These are phyloP conservation scores for Acrobasis repandana DNA, from an alignment of 2,888 invertebrate species.

Conservation along the genomic window DNA sequence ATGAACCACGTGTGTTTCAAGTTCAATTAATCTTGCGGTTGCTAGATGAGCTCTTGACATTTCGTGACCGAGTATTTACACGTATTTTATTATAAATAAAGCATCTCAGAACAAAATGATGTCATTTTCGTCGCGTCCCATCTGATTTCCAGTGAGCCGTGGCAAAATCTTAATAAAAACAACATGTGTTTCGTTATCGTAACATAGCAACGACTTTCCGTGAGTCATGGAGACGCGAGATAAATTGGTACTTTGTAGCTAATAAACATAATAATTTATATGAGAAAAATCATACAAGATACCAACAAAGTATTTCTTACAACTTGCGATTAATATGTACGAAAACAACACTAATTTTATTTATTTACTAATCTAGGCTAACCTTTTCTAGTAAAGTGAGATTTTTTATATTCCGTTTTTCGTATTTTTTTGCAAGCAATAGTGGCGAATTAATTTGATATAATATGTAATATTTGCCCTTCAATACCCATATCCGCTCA, in stretches of 20 bases:
- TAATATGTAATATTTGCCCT: no score
- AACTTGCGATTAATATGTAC: no score
- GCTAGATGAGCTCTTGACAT: slow-evolving; percentile 40
- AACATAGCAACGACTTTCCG: slow-evolving; percentile 4
- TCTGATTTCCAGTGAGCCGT: slow-evolving; percentile 22
- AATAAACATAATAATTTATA: not conserved
- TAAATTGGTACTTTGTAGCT: slow-evolving; percentile 1
- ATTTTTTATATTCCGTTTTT: no score
- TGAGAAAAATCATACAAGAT: no score
- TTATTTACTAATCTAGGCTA: no score
- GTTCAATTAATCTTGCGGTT: slow-evolving; percentile 57
- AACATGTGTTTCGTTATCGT: slow-evolving; percentile 26
- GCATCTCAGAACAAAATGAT: slow-evolving; percentile 7
- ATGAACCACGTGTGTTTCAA: slow-evolving; percentile 1
- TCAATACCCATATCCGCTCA: not conserved
- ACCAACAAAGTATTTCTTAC: no score
- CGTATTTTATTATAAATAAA: slow-evolving; percentile 7
- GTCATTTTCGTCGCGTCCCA: slow-evolving; percentile 22
- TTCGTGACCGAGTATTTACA: not conserved
- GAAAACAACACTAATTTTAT: no score
- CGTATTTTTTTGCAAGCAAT: no score
- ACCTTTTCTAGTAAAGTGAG: no score
- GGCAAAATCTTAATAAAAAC: slow-evolving; percentile 13
- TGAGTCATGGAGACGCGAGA: slow-evolving; percentile 10
- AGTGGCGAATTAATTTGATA: no score